A percentile compares a stretch with the other conserved stretches of the same genome.
These are phyloP conservation scores for Saccostrea cuccullata DNA, from an alignment of 1,140 invertebrate species.

Conservation along the genomic window DNA sequence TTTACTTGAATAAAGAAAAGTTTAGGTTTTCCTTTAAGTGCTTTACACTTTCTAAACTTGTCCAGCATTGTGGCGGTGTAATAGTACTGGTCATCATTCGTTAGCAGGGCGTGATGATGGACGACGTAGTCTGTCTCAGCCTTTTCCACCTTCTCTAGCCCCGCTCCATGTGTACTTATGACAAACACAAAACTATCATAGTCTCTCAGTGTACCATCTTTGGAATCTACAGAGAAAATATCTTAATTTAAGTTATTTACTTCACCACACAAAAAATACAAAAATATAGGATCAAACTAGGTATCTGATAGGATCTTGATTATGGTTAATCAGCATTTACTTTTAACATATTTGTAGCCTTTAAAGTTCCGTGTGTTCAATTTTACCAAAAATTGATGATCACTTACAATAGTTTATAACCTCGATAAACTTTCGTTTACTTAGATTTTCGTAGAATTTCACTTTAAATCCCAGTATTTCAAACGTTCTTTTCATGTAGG, in stretches of 20 bases:
- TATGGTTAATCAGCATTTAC: not conserved
- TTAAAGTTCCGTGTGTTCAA: too few species aligned
- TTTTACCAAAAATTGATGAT: not conserved
- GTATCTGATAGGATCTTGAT: not conserved
- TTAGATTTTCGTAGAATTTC: not conserved
- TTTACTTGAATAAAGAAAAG: conserved; percentile 42
- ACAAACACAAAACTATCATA: conserved; percentile 35
- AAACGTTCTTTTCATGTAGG: conserved; percentile 13
- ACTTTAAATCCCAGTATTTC: conserved; percentile 26
- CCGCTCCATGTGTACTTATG: conserved; percentile 22
- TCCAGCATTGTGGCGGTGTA: not conserved
- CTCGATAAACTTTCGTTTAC: not conserved
- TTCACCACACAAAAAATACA: not conserved
- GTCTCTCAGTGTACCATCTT: not conserved
- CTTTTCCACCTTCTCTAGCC: not conserved
- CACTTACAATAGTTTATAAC: not conserved
- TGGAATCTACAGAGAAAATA: not conserved
- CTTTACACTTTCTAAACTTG: conserved; percentile 8
- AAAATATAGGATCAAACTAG: not conserved
- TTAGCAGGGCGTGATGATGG: not conserved
- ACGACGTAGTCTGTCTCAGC: not conserved
- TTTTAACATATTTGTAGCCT: not conserved
- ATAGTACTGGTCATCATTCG: not conserved
- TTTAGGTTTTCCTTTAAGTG: conserved; percentile 27
- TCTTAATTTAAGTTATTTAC: not conserved